A percentile compares a stretch with the other conserved stretches of the same genome.
Evolutionary conservation across 2,797 vertebrate species (phyloP).

Genomic region (Scyliorhinus canicula): DNA sequence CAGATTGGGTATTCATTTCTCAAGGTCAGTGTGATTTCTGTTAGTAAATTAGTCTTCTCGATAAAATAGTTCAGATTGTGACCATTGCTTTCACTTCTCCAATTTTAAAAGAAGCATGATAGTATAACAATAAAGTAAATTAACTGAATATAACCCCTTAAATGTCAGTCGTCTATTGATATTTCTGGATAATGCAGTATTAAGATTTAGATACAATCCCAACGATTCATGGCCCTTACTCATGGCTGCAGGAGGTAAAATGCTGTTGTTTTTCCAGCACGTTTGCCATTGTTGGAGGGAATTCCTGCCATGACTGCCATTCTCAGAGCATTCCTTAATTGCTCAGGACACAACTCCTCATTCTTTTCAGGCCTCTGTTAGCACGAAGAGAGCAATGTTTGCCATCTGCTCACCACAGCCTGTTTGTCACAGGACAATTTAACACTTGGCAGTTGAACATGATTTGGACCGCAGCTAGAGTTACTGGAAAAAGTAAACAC

Average conservation of each 20-base stretch:
- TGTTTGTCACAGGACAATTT: conserved; percentile 22
- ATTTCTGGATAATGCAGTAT: background rate
- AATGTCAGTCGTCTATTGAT: background rate
- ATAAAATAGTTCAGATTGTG: background rate
- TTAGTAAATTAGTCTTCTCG: background rate
- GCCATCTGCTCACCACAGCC: conserved; percentile 22
- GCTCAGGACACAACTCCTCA: conserved; percentile 4
- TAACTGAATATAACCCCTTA: background rate
- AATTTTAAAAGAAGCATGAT: background rate
- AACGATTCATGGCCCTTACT: background rate
- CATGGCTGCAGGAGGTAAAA: conserved; percentile 41
- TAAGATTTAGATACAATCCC: background rate
- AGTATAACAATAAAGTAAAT: background rate
- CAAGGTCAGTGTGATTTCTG: background rate
- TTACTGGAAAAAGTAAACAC: conserved; percentile 28
- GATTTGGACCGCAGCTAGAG: conserved; percentile 20
- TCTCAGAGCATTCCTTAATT: conserved; percentile 40
- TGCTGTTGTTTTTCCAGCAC: conserved; percentile 36
- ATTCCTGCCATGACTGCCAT: conserved; percentile 46
- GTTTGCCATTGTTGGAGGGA: conserved; percentile 42
- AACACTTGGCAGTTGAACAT: conserved; percentile 12
- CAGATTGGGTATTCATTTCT: background rate
- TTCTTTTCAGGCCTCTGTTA: conserved; percentile 17
- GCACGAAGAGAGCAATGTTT: background rate
- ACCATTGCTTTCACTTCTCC: background rate